Conservation (phyloP, 2,113 vertebrate genomes). For the Epinephelus moara region DNA sequence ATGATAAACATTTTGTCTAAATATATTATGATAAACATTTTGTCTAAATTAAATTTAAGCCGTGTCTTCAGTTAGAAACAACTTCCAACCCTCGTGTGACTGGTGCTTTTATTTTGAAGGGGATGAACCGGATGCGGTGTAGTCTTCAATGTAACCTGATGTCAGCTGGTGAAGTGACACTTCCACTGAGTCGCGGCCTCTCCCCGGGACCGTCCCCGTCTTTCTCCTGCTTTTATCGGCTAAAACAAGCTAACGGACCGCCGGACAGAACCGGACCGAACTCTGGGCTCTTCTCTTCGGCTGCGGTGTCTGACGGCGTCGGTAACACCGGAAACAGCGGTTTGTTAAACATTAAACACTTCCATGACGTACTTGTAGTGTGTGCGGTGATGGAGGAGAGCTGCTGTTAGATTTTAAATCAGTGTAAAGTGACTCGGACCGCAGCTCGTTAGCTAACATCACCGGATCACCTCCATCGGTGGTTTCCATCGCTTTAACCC, state of each 20-base stretch:
- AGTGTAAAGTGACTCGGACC: neutral
- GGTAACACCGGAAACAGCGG: neutral
- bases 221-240: neutral
- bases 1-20: too few species aligned
- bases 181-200: slow-evolving; percentile 29
- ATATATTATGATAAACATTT: too few species aligned
- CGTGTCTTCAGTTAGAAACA: too few species aligned
- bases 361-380: slow-evolving; percentile 1
- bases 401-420: neutral
- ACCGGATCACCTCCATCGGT: neutral
- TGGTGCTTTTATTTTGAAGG: slow-evolving; percentile 48
- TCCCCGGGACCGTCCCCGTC: neutral
- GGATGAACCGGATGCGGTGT: fast-evolving
- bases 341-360: neutral
- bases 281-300: too few species aligned
- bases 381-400: neutral
- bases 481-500: neutral
- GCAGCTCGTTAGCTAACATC: neutral
- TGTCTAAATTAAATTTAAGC: too few species aligned
- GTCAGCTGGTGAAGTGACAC: neutral
- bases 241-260: neutral
- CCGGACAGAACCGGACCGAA: neutral
- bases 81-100: neutral
- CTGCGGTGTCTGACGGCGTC: neutral
- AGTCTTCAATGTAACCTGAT: neutral